Base-by-base conservation (phyloP, 2,113 vertebrate genomes). In the Panthera tigris region DNA sequence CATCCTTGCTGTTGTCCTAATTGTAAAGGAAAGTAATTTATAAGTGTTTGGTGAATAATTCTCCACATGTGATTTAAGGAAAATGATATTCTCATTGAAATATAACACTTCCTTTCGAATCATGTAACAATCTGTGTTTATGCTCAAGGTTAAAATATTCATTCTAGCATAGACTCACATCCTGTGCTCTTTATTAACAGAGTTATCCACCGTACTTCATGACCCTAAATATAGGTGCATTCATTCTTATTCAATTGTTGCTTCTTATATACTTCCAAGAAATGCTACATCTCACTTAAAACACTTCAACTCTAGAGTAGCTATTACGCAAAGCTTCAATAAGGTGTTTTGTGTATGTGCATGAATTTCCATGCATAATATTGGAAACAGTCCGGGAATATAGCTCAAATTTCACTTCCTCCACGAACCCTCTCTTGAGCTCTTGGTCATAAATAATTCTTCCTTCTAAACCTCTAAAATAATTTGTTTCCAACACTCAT, bases 141-240 rank as follows among this genome's bases (percentile, higher is more conserved):
- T 81, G 86, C 66, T 88, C 23, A 95, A 61, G 23, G 65, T 68
- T 39, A 83, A 89, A 97, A 83, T 94, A 55, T 69, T 96, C 61
- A 33, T 89, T 88, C 7, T 16, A 88, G 25, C 29, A 82, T 18
- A 79, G 68, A 91, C 55, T 82, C 36, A 23, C 5, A 94, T 74
- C 69, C 61, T 94, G 27, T 41, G 23, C 29, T 87, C 21, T 94
- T 83, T 83, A 95, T 61, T 94, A 94, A 39, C 18, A 92, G 61
- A 86, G 52, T 63, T 86, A 25, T n/a, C 5, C 33, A 68, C 10
- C 48, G 4, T 27, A 15, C 4, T 41, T 68, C 27, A 65, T 16
- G 18, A 87, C 23, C 5, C 29, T 15, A 63, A 84, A 94, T 4
- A n/a, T 31, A 89, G 31, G 41, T 96, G 27, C 7, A 39, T 95